These are phyloP conservation scores for Thaumetopoea pityocampa DNA, from an alignment of 1,140 invertebrate species.

Conservation along the genomic window DNA sequence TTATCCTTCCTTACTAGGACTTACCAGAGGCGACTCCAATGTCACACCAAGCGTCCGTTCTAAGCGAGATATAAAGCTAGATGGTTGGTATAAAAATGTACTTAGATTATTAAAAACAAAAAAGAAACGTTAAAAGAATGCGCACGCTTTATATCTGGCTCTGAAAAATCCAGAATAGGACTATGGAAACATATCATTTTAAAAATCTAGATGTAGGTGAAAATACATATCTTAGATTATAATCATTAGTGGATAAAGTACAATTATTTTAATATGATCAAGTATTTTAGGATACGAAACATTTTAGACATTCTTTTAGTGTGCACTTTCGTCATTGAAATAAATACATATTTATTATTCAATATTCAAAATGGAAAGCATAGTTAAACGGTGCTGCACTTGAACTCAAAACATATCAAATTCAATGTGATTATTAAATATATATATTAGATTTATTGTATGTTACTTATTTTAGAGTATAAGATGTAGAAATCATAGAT, in stretches of 20 bases:
- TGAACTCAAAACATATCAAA: slow-evolving; percentile 54
- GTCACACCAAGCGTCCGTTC: slow-evolving; percentile 46
- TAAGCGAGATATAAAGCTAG: slow-evolving; percentile 68
- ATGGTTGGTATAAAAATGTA: slow-evolving; percentile 39
- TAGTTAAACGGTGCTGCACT: slow-evolving; percentile 39
- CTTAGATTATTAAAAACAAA: slow-evolving; percentile 44
- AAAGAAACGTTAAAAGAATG: slow-evolving; percentile 64
- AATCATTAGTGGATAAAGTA: slow-evolving; percentile 59
- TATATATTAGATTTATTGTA: slow-evolving; percentile 41
- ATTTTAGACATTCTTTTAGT: slow-evolving; percentile 58
- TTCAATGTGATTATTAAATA: slow-evolving; percentile 58
- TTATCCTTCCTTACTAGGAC: slow-evolving; percentile 28
- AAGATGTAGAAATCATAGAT: slow-evolving; percentile 17
- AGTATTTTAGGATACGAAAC: slow-evolving; percentile 66
- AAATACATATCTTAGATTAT: slow-evolving; percentile 52
- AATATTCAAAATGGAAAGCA: slow-evolving; percentile 21
- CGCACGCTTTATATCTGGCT: slow-evolving; percentile 73
- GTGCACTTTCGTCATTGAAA: slow-evolving; percentile 24
- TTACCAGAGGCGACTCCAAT: slow-evolving; percentile 69
- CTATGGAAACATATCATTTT: slow-evolving; percentile 69
- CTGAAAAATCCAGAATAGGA: slow-evolving; percentile 68
- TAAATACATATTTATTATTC: slow-evolving; percentile 19
- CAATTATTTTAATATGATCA: slow-evolving; percentile 69
- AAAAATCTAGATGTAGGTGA: slow-evolving; percentile 45
- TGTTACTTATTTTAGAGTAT: slow-evolving; percentile 24